These are phyloP conservation scores for Heteromormyrus szaboi DNA, from an alignment of 2,797 vertebrate genomes.

Conservation along the genomic window DNA sequence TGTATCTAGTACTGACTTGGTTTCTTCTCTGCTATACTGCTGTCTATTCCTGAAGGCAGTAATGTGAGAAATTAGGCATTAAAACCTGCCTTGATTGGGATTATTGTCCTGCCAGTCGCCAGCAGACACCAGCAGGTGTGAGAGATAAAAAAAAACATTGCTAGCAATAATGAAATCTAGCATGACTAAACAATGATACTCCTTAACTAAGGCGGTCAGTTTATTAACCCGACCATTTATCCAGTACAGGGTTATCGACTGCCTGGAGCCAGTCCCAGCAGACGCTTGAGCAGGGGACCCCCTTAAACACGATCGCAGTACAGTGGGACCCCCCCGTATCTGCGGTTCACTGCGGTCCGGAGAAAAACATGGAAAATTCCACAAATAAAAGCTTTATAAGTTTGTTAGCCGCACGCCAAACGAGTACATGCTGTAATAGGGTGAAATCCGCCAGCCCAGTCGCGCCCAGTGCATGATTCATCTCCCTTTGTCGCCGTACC, in stretches of 20 bases:
- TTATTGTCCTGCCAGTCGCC: not conserved
- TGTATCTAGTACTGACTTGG: not conserved
- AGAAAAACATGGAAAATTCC: not conserved
- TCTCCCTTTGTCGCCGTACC: not conserved
- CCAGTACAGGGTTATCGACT: not conserved
- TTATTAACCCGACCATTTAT: not conserved
- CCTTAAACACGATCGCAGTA: not conserved
- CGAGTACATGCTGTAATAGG: not conserved
- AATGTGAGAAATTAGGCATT: not conserved
- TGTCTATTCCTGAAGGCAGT: not conserved
- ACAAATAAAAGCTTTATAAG: not conserved
- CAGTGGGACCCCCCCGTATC: not conserved
- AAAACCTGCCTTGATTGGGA: not conserved
- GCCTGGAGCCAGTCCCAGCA: not conserved
- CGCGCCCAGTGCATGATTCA: not conserved
- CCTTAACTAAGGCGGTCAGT: not conserved
- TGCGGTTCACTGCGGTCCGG: not conserved
- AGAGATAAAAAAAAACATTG: not conserved
- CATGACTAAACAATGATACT: not conserved
- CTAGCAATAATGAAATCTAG: not conserved
- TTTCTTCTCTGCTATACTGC: not conserved
- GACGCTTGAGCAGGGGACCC: not conserved
- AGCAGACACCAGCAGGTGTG: not conserved
- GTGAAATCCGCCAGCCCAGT: not conserved
- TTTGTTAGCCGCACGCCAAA: not conserved